phyloP scores from a whole-genome alignment of 2,797 vertebrate species.

The Amphiprion clarkii region DNA sequence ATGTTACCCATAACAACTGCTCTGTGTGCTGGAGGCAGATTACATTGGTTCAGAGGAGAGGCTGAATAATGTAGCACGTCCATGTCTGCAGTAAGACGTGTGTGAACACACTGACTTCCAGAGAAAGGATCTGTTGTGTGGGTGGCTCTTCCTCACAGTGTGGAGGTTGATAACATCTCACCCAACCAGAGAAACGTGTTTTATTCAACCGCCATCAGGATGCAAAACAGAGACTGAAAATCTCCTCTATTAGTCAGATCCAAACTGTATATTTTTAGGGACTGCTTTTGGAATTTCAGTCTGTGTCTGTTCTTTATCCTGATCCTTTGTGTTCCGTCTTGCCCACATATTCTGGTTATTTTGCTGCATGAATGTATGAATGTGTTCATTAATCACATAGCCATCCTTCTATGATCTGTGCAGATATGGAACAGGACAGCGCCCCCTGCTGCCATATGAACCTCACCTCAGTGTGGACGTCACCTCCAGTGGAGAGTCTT shows the following conservation, averaged over 20 bases:
- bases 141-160: conserved; percentile 68
- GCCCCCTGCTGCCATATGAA: conserved; percentile 85
- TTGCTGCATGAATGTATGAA: not conserved
- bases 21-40: conserved; percentile 28
- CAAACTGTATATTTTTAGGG: not conserved
- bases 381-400: conserved; percentile 10
- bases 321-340: not conserved
- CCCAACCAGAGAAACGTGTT: conserved; percentile 70
- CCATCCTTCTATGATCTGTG: not conserved
- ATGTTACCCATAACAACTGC: conserved; percentile 29
- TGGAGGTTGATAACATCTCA: conserved; percentile 66
- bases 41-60: conserved; percentile 23
- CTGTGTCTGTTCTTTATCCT: not conserved
- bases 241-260: conserved; percentile 1
- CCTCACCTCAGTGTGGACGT: conserved; percentile 86
- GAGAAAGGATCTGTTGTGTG: conserved; percentile 73
- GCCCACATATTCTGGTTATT: not conserved
- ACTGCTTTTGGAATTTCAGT: not conserved
- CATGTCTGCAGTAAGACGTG: conserved; percentile 45
- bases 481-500: conserved; percentile 89
- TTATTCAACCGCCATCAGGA: conserved; percentile 55
- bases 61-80: conserved; percentile 20
- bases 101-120: conserved; percentile 60
- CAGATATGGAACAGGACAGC: conserved; percentile 86
- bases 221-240: conserved; percentile 45